Base-by-base conservation (phyloP, 2,888 invertebrate genomes). In the Rotaria magnacalcarata region DNA sequence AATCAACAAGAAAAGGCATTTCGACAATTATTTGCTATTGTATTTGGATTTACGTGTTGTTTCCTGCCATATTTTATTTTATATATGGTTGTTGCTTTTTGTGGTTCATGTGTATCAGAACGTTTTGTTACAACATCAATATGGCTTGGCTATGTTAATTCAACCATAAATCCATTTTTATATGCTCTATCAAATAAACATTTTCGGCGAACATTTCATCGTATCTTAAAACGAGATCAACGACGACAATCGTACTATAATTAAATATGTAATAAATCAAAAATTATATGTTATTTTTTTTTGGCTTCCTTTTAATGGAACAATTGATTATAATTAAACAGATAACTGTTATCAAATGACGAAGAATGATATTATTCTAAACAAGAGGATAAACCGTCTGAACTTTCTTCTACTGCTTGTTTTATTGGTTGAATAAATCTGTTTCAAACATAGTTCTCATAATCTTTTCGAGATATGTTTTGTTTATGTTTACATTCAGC, bases 51-150 rank as follows among this genome's bases (percentile, higher is more conserved):
- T 88, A 91, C 93, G 3, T 89, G 93, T 85, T 93, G 93, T 88
- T 93, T 93, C 91, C 90, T 93, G 50, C 93, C 93, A n/a, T 93
- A 93, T 89, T 93, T 93, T 89, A 91, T 92, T 60, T 89, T 93
- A 11, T 93, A 93, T 89, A 90, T 93, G 85, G 92, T 93, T 41
- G 92, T 93, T 87, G 92, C 92, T 80, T 92, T 92, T 87, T 92
- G 92, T 88, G 90, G 90, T 84, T 90, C 90, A 85, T 92, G 92
- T 88, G 90, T 92, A 0, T 89, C 90, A 52, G 89, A 90, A n/a
- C 90, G 89, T 3, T 89, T 92, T 7, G 90, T 92, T 88, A 90
- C 91, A 41, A 91, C 91, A 6, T 90, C 92, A 88, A 92, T 92
- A 43, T 92, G 92, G 92, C 89, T 92, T 0, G 92, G 92, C 5